Base-by-base conservation (phyloP, 2,888 invertebrate genomes). In the Mythimna impura region DNA sequence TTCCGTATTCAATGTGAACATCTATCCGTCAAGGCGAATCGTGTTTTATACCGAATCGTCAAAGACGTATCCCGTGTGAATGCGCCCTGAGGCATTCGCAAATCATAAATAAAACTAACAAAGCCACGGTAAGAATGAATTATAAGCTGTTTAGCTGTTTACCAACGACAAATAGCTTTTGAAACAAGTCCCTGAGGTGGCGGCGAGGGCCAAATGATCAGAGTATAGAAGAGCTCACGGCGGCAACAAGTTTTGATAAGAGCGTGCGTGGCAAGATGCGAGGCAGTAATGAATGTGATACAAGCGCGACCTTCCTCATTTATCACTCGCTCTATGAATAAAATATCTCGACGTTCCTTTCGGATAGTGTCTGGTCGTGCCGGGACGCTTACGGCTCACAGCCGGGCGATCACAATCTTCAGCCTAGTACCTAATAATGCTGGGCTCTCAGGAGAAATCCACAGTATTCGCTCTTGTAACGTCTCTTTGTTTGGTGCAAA, bases 181-280 rank as follows among this genome's bases (percentile, higher is more conserved):
- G 90, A 91, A 93, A 91, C 92, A 89, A 92, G 93, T 93, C 92
- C 89, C 91, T 84, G 88, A 90, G 92, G 91, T 92, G 91, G 91
- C 88, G 91, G 90, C 87, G 86, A 87, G 86, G 88, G 87, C 89
- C 89, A 88, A 91, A 89, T 88, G 91, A 90, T 92, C 89, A 90
- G 91, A 88, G 89, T 89, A 89, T 87, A 91, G 91, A 89, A 89
- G 88, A 90, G 89, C 90, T 90, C 90, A 88, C 89, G 87, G 92
- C 92, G 91, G 93, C 93, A 95, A 95, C 94, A 91, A 94, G 94
- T 95, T 95, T 94, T 94, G 95, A 95, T 95, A 95, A 94, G 92
- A 90, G 91, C 91, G 91, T 92, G 91, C 93, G 91, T 93, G 93
- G 91, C 88, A 89, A 90, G 93, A 93, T 91, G 93, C 92, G 91